A percentile compares a stretch with the other conserved stretches of the same genome.
These are phyloP conservation scores for Drosophila rubida DNA, from an alignment of 2,888 invertebrate species.

Conservation along the genomic window DNA sequence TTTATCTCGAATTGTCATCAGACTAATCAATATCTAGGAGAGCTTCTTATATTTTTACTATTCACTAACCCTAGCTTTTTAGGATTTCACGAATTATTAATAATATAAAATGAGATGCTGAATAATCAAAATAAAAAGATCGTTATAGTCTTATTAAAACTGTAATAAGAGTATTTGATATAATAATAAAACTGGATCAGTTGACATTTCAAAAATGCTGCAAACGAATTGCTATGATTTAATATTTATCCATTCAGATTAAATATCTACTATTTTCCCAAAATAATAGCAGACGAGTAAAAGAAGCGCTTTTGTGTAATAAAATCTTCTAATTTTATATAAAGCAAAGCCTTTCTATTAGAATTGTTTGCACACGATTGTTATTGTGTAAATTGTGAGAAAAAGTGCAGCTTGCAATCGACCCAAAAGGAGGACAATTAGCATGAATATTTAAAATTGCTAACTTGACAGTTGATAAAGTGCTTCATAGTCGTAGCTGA, in stretches of 20 bases:
- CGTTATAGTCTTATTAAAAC: not conserved
- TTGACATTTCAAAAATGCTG: not conserved
- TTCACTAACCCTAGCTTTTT: too few species aligned
- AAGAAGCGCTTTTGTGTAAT: too few species aligned
- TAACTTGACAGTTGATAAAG: constrained; percentile 55
- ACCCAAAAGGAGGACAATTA: constrained; percentile 61
- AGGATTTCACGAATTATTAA: too few species aligned
- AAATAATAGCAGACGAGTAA: constrained; percentile 9
- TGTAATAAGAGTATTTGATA: not conserved
- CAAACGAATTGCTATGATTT: not conserved
- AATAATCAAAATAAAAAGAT: too few species aligned
- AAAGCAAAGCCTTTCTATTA: not conserved
- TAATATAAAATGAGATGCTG: too few species aligned
- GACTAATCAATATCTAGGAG: too few species aligned
- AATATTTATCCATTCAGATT: not conserved
- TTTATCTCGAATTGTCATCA: too few species aligned
- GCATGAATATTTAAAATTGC: constrained; percentile 75
- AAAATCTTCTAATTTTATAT: not conserved
- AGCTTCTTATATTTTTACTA: too few species aligned
- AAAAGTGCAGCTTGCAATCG: constrained; percentile 45
- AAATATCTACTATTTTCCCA: not conserved
- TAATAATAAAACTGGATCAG: not conserved
- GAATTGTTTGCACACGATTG: constrained; percentile 4
- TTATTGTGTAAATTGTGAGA: constrained; percentile 1
- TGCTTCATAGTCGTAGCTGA: constrained; percentile 40